A percentile compares a stretch with the other conserved stretches of the same genome.
Evolutionary conservation across 1,140 invertebrate genomes (phyloP).

Genomic region (Laodelphax striatellus): DNA sequence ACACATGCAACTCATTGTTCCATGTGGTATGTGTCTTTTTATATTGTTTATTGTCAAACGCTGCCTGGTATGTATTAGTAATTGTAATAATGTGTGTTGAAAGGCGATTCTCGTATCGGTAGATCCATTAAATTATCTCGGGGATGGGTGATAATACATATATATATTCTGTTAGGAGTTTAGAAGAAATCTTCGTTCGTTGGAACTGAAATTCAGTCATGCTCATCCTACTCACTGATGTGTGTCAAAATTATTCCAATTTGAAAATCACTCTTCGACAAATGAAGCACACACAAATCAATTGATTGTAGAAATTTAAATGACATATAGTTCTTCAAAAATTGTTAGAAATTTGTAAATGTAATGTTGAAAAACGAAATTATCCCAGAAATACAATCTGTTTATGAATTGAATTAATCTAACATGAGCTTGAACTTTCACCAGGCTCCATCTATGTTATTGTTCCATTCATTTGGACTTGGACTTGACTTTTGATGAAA

Average conservation of each 20-base stretch:
- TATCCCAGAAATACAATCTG: too few relatives aligned
- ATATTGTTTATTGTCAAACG: neutral
- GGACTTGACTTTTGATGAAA: too few relatives aligned
- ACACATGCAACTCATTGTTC: neutral
- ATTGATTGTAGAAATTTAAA: too few relatives aligned
- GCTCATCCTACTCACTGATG: neutral
- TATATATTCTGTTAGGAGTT: neutral
- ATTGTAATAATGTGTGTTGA: slow-evolving; percentile 1
- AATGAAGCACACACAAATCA: too few relatives aligned
- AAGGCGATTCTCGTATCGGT: neutral
- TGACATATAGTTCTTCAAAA: too few relatives aligned
- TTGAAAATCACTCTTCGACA: neutral
- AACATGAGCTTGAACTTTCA: too few relatives aligned
- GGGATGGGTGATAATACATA: neutral
- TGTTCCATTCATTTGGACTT: too few relatives aligned
- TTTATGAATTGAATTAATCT: too few relatives aligned
- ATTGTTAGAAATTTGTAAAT: too few relatives aligned
- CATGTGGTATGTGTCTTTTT: slow-evolving; percentile 3
- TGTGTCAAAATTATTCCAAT: neutral
- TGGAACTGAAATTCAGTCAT: neutral
- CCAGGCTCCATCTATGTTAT: too few relatives aligned
- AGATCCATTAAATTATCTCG: neutral
- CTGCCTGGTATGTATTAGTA: slow-evolving; percentile 1
- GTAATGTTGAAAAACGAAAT: too few relatives aligned
- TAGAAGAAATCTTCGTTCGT: neutral